Evolutionary conservation across 2,888 invertebrate species (phyloP), one percentile per base, ranked within the genome.

Genomic region (Globia sparganii): DNA sequence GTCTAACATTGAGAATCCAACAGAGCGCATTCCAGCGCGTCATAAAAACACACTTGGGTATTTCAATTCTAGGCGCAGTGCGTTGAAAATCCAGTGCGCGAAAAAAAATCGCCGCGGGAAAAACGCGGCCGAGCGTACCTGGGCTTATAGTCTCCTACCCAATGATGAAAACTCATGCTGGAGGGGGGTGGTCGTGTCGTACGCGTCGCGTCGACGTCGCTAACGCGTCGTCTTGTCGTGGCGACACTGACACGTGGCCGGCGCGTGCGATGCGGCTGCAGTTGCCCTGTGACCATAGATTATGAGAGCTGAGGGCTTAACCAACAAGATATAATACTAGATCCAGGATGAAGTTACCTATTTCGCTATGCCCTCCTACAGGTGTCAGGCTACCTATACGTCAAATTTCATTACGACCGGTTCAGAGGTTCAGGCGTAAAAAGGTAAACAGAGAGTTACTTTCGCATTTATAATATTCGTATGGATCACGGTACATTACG

Each of bases 241-340:
- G 71, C 34, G 31, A 77, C 82, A 80, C 58, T 56, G 76, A 88
- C 90, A 91, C 75, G 87, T 94, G 84, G 69, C 81, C 75, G 78
- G 59, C 70, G 71, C 72, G 67, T 66, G 70, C 72, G 69, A 31
- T 72, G 70, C 73, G 82, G 78, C 89, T 90, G 91, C 72, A 87
- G 92, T 83, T 91, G 94, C 95, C 94, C 94, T 37, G 81, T 95
- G 95, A 95, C 87, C 89, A 88, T 86, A 72, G 95, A 95, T 95
- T 94, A 95, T 94, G 94, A 94, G 94, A 95, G 88, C 94, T 95
- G 95, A 95, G 94, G 94, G 94, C 94, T 85, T 80, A 3, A 13
- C 0, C 40, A 25, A 34, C 34, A 31, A 67, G 0, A 28, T 58
- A 4, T 3, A 56, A 21, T 68, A n/a, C 15, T 34, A 67, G n/a